A percentile compares a stretch with the other conserved stretches of the same genome.
These are phyloP conservation scores for Cynocephalus volans DNA, from an alignment of 2,113 vertebrate genomes.

Conservation along the genomic window DNA sequence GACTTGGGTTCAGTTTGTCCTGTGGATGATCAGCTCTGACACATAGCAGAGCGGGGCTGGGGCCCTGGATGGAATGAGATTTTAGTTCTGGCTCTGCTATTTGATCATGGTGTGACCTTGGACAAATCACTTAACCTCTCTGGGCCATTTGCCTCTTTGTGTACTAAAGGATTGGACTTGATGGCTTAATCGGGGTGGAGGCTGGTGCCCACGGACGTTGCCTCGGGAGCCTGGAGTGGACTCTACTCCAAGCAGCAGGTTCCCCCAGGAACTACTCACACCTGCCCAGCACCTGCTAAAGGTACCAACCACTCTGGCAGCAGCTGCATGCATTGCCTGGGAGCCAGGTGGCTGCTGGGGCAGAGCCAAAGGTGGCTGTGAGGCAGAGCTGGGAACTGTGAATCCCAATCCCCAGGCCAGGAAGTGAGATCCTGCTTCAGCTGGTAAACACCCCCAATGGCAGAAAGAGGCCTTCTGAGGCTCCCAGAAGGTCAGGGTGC, in stretches of 20 bases:
- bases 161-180: neutral
- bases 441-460: neutral
- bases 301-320: neutral
- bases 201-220: neutral
- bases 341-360: conserved; percentile 25
- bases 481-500: neutral
- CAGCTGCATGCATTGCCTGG: neutral
- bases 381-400: neutral
- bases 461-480: conserved; percentile 19
- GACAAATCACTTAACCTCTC: conserved; percentile 48
- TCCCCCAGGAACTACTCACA: conserved; percentile 39
- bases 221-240: neutral
- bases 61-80: neutral
- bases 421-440: neutral
- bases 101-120: conserved; percentile 35
- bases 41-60: neutral
- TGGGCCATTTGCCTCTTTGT: conserved; percentile 35
- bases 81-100: neutral
- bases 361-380: neutral
- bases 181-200: conserved; percentile 17
- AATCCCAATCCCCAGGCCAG: neutral
- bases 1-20: neutral
- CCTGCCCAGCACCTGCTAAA: conserved; percentile 54
- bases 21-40: neutral
- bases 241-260: neutral